Percentiles rank a stretch among this genome's conserved stretches.
Evolutionary conservation across 2,888 invertebrate genomes (phyloP).

Genomic region (Agonopterix alstromeriana): DNA sequence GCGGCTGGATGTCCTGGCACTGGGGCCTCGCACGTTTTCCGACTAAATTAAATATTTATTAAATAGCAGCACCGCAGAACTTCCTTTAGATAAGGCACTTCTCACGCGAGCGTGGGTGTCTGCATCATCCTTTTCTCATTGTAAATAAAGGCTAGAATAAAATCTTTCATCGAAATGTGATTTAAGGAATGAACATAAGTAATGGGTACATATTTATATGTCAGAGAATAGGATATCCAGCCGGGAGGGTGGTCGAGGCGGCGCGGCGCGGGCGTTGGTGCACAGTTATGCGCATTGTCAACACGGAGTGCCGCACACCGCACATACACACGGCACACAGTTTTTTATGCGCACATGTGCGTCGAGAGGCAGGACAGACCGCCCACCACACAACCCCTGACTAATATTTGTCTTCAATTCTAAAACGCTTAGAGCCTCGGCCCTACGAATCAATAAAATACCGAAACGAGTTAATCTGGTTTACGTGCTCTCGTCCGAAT

Average conservation of each 20-base stretch:
- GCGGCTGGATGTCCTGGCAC: constrained; percentile 40
- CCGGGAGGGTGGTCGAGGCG: constrained; percentile 51
- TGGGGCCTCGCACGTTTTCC: constrained; percentile 41
- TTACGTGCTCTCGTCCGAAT: constrained; percentile 18
- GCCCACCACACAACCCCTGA: constrained; percentile 49
- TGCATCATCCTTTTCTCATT: not conserved
- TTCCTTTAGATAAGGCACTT: constrained; percentile 58
- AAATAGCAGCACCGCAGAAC: constrained; percentile 41
- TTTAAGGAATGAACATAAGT: no score
- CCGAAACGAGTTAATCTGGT: constrained; percentile 39
- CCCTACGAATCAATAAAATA: constrained; percentile 50
- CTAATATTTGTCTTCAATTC: constrained; percentile 73
- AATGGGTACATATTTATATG: no score
- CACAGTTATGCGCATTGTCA: constrained; percentile 71
- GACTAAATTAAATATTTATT: constrained; percentile 68
- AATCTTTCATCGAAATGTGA: no score
- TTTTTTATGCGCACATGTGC: constrained; percentile 65
- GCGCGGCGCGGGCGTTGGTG: constrained; percentile 14
- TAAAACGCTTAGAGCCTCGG: constrained; percentile 61
- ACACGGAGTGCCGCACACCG: constrained; percentile 38
- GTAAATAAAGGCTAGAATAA: no score
- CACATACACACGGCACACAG: constrained; percentile 43
- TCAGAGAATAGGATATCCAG: not conserved
- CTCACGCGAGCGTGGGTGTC: constrained; percentile 31
- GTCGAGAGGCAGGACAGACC: constrained; percentile 43